Base-by-base conservation (phyloP, 2,797 vertebrate genomes). In the Labroides dimidiatus region DNA sequence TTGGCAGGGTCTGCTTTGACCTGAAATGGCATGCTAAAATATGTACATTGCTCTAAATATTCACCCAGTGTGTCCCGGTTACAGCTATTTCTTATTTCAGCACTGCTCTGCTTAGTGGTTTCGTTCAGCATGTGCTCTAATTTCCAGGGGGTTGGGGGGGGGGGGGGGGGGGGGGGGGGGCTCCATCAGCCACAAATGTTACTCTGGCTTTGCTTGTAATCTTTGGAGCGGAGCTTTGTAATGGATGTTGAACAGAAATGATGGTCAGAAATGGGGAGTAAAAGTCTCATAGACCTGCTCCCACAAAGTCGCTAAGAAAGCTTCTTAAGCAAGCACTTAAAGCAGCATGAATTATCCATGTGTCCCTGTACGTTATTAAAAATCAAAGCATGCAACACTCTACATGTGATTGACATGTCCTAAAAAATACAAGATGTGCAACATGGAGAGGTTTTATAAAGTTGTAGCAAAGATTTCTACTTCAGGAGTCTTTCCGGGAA, bases 121-220 rank as follows among this genome's bases (percentile, higher is more conserved):
- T 89, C 82, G 84, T 90, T 92, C 88, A 82, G 90, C 83, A 84
- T 87, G 70, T 85, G 87, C 82, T 91, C 83, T 85, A 67, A 81
- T 90, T 91, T 84, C 48, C 48, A 77, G 59, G 72, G n/a, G n/a
- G n/a, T n/a, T n/a, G n/a, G n/a, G n/a, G n/a, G n/a, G n/a, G n/a
- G n/a, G n/a, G n/a, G n/a, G n/a, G n/a, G n/a, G n/a, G n/a, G n/a
- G n/a, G n/a, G n/a, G n/a, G n/a, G 30, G 47, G 39, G 39, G 62
- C 69, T 73, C 41, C 21, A 39, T 76, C 55, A 79, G 73, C 71
- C 60, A 75, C 60, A 71, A 69, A 78, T 77, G 53, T 69, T 77
- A 68, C 61, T 71, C 30, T 12, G 51, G 69, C 68, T 81, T 88
- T 71, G 64, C 49, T 52, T 75, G 67, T 80, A 75, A 77, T 60